A percentile compares a stretch with the other conserved stretches of the same genome.
Conservation (phyloP, 2,888 invertebrate genomes). For the Papilio gigon region DNA sequence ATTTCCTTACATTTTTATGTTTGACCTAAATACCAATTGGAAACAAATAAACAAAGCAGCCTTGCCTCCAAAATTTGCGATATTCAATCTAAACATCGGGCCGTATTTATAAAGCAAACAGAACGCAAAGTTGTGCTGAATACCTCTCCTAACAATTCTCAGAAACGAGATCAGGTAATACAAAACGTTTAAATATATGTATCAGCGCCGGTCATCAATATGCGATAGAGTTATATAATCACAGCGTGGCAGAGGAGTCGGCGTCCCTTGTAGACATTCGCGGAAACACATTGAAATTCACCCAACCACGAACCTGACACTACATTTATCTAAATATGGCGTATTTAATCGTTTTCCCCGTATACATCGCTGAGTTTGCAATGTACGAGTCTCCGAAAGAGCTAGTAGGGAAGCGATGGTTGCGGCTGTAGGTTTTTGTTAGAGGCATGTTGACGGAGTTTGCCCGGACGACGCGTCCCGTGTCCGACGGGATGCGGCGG, state of each 20-base stretch:
- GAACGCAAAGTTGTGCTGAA: conserved; percentile 31
- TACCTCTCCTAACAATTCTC: conserved; percentile 20
- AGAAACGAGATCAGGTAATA: conserved; percentile 27
- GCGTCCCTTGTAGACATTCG: conserved; percentile 52
- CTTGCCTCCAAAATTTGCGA: conserved; percentile 12
- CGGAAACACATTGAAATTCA: conserved; percentile 67
- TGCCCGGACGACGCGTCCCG: conserved; percentile 58
- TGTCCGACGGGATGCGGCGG: conserved; percentile 58
- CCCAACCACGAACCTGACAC: conserved; percentile 43
- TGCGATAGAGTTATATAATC: conserved; percentile 5
- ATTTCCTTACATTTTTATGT: conserved; percentile 6
- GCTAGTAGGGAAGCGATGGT: conserved; percentile 34
- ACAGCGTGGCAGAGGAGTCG: conserved; percentile 21
- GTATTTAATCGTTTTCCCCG: conserved; percentile 18
- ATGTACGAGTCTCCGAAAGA: not conserved
- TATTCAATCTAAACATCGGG: conserved; percentile 21
- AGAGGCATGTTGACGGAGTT: conserved; percentile 44
- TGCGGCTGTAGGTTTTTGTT: conserved; percentile 16
- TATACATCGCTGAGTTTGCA: conserved; percentile 22
- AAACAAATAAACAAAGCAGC: conserved; percentile 30
- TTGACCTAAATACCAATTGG: conserved; percentile 25
- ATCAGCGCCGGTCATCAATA: conserved; percentile 26
- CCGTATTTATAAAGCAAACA: conserved; percentile 21
- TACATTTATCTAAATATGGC: conserved; percentile 15
- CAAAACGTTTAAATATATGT: conserved; percentile 19